Evolutionary conservation across 1,140 invertebrate species (phyloP), one percentile per base, ranked within the genome.

Genomic region (Sitobion miscanthi): DNA sequence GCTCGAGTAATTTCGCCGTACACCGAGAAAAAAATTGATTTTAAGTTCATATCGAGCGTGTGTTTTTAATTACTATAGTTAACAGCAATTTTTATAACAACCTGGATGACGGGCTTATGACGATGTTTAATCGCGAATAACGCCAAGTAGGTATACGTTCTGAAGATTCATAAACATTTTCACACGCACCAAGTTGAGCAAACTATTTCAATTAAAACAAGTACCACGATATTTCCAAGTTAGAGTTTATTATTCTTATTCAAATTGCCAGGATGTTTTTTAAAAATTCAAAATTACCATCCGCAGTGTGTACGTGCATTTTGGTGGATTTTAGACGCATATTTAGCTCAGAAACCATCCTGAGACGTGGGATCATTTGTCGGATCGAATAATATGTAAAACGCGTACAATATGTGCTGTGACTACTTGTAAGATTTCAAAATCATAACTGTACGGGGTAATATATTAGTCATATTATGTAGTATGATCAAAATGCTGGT

Each of bases 161-260:
- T 4, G 6, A 11, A n/a, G 30, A 35, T 77, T n/a, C 62, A 77
- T 77, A 77, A 77, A 77, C 30, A n/a, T 77, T n/a, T 77, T 77
- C 30, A 77, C 62, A n/a, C 14, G 62, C 30, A 77, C n/a, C 21
- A 4, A 77, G 62, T 77, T n/a, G n/a, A 77, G 30, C n/a, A 77
- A 77, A 77, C 30, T 77, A 77, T 77, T 77, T 77, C n/a, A 77
- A 77, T 77, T 77, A 77, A 77, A 77, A 77, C 30, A 35, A 77
- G 11, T 77, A 77, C 14, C 14, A 8, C 14, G 5, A 77, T 77
- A n/a, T 77, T 77, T 17, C 30, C 30, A 77, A 77, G 62, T 77
- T 77, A 77, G 14, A 77, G 30, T n/a, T 14, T 6, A 77, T 77
- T 77, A 35, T 77, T 77, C 4, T 17, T n/a, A 2, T 69, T 69